Percentiles rank a stretch among this genome's conserved stretches.
Evolutionary conservation across 2,113 vertebrate species (phyloP).

Genomic region (Ancistrus triradiatus): DNA sequence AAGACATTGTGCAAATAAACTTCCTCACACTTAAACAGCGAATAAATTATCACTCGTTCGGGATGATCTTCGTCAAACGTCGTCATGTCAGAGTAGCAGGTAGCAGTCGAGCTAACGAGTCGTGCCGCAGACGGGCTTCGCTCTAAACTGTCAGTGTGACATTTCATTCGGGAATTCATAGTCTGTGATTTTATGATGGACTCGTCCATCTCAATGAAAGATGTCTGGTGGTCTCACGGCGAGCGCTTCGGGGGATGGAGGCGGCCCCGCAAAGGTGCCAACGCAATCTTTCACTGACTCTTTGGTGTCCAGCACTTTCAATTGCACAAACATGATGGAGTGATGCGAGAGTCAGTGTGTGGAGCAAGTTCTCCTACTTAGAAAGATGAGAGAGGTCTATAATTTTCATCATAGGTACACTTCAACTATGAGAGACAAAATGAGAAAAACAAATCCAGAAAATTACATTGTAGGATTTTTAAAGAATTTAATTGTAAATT

Average conservation of each 20-base stretch:
- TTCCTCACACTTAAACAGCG: too few species aligned
- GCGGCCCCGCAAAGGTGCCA: constrained; percentile 1
- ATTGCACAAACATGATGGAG: not conserved
- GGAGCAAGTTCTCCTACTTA: too few species aligned
- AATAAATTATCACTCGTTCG: constrained; percentile 14
- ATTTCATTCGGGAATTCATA: constrained; percentile 37
- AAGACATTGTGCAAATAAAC: too few species aligned
- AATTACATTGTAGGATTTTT: too few species aligned
- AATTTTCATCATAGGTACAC: too few species aligned
- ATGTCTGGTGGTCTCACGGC: constrained; percentile 12
- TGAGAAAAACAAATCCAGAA: too few species aligned
- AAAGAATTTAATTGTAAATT: too few species aligned
- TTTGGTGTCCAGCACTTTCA: constrained; percentile 3
- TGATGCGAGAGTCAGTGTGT: not conserved
- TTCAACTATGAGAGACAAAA: too few species aligned
- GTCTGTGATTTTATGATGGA: constrained; percentile 34
- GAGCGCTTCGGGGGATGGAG: not conserved
- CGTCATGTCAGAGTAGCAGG: constrained; percentile 42
- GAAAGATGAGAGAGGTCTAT: too few species aligned
- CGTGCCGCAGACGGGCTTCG: not conserved
- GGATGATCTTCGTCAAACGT: constrained; percentile 37
- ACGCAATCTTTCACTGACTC: constrained; percentile 3
- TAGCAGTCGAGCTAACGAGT: constrained; percentile 39
- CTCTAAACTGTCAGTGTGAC: constrained; percentile 38
- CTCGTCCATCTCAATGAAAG: constrained; percentile 36